phyloP scores from a whole-genome alignment of 2,888 invertebrate species.

The Drosophila emarginata region DNA sequence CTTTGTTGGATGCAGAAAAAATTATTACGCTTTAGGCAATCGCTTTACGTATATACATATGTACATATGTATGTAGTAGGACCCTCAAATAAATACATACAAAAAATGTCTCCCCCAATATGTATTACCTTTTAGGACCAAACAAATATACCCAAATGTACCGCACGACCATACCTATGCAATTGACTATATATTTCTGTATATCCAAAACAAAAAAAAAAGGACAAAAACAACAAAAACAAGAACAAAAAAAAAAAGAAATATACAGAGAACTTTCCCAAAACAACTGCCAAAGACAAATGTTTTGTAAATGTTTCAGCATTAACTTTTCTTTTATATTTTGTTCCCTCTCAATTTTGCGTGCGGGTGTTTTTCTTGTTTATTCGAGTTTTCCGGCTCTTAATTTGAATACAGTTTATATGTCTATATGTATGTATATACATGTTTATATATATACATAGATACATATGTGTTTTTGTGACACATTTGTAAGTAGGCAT shows the following conservation, averaged over 20 bases:
- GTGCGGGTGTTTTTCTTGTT: conserved; percentile 18
- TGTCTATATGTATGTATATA: background rate
- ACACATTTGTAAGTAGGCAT: background rate
- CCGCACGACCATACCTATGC: conserved; percentile 8
- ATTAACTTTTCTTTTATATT: conserved; percentile 47
- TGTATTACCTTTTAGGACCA: conserved; percentile 14
- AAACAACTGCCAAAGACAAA: conserved; percentile 44
- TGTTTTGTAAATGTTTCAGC: conserved; percentile 44
- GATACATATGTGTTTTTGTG: conserved; percentile 8
- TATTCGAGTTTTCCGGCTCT: conserved; percentile 6
- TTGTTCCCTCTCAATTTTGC: conserved; percentile 19
- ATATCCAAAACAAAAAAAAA: background rate
- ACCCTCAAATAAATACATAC: conserved; percentile 4
- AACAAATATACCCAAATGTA: conserved; percentile 8
- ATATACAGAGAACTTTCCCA: conserved; percentile 34
- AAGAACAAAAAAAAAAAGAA: background rate
- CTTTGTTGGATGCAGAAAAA: conserved; percentile 1
- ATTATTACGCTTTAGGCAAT: conserved; percentile 9
- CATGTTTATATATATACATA: conserved; percentile 18
- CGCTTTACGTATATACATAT: background rate
- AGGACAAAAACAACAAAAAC: background rate
- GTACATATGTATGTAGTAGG: background rate
- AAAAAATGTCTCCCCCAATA: conserved; percentile 3
- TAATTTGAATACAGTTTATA: conserved; percentile 10
- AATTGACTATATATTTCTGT: conserved; percentile 9